phyloP scores from a whole-genome alignment of 2,113 vertebrate species.

The Vanacampus margaritifer region DNA sequence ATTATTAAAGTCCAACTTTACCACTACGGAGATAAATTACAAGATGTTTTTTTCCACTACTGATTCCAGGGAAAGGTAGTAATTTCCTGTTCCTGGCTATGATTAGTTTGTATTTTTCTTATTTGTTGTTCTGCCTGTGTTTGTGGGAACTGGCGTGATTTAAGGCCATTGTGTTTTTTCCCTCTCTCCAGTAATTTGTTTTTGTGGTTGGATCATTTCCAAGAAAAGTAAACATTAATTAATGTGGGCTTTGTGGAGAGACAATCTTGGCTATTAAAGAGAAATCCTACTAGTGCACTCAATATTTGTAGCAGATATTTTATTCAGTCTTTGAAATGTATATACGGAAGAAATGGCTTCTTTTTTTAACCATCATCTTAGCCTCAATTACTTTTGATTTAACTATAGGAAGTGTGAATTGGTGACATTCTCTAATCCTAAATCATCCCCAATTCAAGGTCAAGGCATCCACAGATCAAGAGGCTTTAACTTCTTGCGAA shows the following conservation, averaged over 20 bases:
- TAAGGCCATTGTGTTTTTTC: neutral
- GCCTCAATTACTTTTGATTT: neutral
- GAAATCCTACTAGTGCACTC: too few species aligned
- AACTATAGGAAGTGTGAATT: neutral
- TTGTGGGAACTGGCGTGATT: neutral
- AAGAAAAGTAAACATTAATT: neutral
- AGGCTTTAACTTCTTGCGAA: neutral
- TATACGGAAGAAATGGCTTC: neutral
- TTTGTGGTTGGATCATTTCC: neutral
- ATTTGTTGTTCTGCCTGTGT: neutral
- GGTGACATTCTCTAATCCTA: neutral
- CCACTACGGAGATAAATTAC: neutral
- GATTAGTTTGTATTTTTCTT: neutral
- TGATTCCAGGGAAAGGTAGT: neutral
- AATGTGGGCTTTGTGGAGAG: neutral
- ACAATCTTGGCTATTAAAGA: neutral
- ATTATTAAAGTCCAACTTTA: neutral
- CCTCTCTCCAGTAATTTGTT: neutral
- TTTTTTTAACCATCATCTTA: neutral
- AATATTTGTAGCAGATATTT: neutral
- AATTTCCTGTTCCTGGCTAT: neutral
- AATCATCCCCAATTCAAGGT: neutral
- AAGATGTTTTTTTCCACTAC: neutral
- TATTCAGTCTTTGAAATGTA: neutral
- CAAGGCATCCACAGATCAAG: neutral